phyloP scores from a whole-genome alignment of 2,797 vertebrate species.

The Mareca penelope region DNA sequence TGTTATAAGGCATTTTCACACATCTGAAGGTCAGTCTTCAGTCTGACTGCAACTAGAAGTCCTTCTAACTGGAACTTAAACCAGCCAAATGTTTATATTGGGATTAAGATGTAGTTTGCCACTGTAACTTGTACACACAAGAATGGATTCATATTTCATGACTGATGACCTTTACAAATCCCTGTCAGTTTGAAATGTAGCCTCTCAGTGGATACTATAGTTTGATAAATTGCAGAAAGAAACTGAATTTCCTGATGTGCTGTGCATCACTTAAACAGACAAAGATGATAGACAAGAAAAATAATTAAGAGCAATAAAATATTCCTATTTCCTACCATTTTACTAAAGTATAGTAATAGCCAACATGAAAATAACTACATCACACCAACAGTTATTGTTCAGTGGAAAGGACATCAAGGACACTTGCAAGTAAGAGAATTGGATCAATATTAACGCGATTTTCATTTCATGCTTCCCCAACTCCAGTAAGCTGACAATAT shows the following conservation, averaged over 20 bases:
- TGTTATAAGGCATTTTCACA: neutral
- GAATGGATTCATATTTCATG: slow-evolving; percentile 44
- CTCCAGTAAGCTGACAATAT: slow-evolving; percentile 96
- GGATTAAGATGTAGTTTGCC: slow-evolving; percentile 52
- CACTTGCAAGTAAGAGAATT: slow-evolving; percentile 92
- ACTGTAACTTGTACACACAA: slow-evolving; percentile 13
- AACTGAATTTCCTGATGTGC: neutral
- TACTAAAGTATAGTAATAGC: slow-evolving; percentile 33
- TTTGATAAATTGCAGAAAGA: slow-evolving; percentile 22
- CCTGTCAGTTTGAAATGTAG: slow-evolving; percentile 29
- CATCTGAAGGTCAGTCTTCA: neutral
- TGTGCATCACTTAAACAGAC: slow-evolving; percentile 30
- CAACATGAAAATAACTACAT: slow-evolving; percentile 70
- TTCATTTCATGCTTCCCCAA: slow-evolving; percentile 99
- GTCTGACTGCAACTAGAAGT: neutral
- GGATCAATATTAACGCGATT: slow-evolving; percentile 99
- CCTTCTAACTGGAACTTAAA: neutral
- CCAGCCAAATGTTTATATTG: neutral
- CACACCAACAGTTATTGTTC: slow-evolving; percentile 77
- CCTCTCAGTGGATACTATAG: neutral
- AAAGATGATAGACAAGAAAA: slow-evolving; percentile 17
- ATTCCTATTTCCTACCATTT: slow-evolving; percentile 45
- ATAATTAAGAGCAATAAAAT: slow-evolving; percentile 35
- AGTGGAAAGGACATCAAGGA: slow-evolving; percentile 88
- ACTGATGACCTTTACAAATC: slow-evolving; percentile 47